Evolutionary conservation across 2,888 invertebrate species (phyloP), one percentile per base, ranked within the genome.

Genomic region (Mythimna albipuncta): DNA sequence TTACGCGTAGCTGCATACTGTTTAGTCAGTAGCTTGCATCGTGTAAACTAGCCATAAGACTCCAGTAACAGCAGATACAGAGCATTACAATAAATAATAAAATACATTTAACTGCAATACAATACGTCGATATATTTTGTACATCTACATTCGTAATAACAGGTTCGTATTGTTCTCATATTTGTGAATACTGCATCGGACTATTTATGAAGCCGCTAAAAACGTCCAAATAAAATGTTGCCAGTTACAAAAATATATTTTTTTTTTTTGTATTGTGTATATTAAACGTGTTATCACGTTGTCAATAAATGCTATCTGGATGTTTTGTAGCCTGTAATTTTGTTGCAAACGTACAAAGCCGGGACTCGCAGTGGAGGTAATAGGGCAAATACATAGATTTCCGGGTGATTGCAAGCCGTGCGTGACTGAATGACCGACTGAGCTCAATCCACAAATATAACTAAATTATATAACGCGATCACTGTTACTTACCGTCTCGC

Each of bases 331-430:
- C 50, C 68, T 64, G 69, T 85, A 85, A 87, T 86, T 85, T 86
- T 10, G 52, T 50, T 79, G 74, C 71, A 79, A 82, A 77, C 65
- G 77, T 82, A 73, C 44, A 68, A 74, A 79, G 64, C 77, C 64
- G 73, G 75, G 75, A 68, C 63, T 75, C 75, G 75, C 13, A 79
- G 77, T 55, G 61, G 52, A 78, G 86, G 90, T 89, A 89, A 90
- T 91, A 88, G 88, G 88, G 88, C 82, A 86, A 91, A 85, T 92
- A 91, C 90, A 90, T 90, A 91, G 91, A 90, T 92, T 91, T 90
- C 90, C 90, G 89, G 87, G 79, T 85, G 90, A 91, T 89, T 90
- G 88, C 88, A 84, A 73, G 47, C 73, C 83, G 89, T 91, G 90
- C 92, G 91, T 91, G 91, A 91, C 90, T 85, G 79, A 76, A 77